These are phyloP conservation scores for Drosophila pseudotalamancana DNA, from an alignment of 2,888 invertebrate genomes.

Conservation along the genomic window DNA sequence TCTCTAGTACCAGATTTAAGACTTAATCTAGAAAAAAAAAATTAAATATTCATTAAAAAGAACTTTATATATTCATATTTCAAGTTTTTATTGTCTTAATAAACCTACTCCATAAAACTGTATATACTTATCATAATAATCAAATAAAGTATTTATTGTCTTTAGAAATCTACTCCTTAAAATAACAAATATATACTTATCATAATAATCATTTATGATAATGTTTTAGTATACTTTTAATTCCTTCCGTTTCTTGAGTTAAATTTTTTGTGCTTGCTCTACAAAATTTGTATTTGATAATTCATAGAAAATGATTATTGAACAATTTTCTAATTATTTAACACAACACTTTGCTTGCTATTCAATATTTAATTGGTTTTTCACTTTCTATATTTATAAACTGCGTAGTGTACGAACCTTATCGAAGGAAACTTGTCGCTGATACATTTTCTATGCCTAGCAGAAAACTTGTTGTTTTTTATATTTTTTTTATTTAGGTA, in stretches of 20 bases:
- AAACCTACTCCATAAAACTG: too few relatives aligned
- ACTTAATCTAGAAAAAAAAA: too few relatives aligned
- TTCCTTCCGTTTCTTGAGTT: not conserved
- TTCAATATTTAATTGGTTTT: conserved; percentile 2
- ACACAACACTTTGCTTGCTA: not conserved
- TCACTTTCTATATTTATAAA: conserved; percentile 2
- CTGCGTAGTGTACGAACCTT: conserved; percentile 71
- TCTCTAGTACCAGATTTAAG: too few relatives aligned
- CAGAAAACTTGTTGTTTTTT: too few relatives aligned
- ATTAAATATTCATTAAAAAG: too few relatives aligned
- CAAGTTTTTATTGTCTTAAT: too few relatives aligned
- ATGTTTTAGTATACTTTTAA: too few relatives aligned
- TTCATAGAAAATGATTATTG: not conserved
- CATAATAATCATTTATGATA: not conserved
- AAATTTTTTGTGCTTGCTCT: conserved; percentile 1
- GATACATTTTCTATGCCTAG: conserved; percentile 68
- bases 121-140: too few relatives aligned
- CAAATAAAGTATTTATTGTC: too few relatives aligned
- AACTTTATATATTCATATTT: too few relatives aligned
- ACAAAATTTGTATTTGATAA: not conserved
- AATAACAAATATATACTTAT: too few relatives aligned
- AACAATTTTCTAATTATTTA: not conserved
- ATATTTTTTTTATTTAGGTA: not conserved
- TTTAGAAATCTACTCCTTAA: too few relatives aligned
- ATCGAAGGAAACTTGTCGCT: conserved; percentile 81